A percentile compares a stretch with the other conserved stretches of the same genome.
Evolutionary conservation across 1,140 invertebrate species (phyloP).

Genomic region (Dufourea novaeangliae): DNA sequence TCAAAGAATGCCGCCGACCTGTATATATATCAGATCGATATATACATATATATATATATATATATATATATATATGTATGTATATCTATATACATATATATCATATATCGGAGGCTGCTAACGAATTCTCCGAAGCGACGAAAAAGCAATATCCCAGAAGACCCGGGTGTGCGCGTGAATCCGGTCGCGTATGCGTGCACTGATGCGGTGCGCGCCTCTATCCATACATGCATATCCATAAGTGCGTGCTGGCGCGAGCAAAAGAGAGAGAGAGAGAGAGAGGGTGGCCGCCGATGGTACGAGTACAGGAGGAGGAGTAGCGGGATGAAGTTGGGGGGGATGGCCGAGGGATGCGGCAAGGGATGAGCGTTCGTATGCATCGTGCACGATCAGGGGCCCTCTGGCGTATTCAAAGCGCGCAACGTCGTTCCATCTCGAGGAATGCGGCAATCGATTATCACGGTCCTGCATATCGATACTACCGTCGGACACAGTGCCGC

Average conservation of each 20-base stretch:
- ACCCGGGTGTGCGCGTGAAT: conserved; percentile 41
- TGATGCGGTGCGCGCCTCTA: conserved; percentile 20
- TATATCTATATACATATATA: too few relatives aligned
- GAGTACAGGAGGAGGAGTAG: background rate
- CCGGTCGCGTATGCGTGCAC: conserved; percentile 51
- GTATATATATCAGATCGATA: too few relatives aligned
- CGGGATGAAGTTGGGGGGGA: background rate
- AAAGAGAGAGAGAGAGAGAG: conserved; percentile 27
- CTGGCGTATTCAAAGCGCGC: conserved; percentile 75
- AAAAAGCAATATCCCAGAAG: conserved; percentile 73
- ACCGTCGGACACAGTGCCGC: conserved; percentile 59
- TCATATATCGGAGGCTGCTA: conserved; percentile 60
- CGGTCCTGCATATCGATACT: conserved; percentile 78
- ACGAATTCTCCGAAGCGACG: conserved; percentile 68
- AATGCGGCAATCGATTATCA: conserved; percentile 79
- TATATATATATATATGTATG: too few relatives aligned
- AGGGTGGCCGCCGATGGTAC: conserved; percentile 12
- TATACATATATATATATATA: too few relatives aligned
- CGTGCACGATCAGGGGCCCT: conserved; percentile 61
- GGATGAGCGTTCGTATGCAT: conserved; percentile 63
- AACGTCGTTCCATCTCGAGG: conserved; percentile 75
- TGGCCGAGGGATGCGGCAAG: conserved; percentile 35
- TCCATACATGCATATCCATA: conserved; percentile 46
- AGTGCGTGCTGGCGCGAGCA: conserved; percentile 41
- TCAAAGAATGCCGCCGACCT: background rate